phyloP scores from a whole-genome alignment of 2,888 invertebrate genomes.

The Cephalotes varians region DNA sequence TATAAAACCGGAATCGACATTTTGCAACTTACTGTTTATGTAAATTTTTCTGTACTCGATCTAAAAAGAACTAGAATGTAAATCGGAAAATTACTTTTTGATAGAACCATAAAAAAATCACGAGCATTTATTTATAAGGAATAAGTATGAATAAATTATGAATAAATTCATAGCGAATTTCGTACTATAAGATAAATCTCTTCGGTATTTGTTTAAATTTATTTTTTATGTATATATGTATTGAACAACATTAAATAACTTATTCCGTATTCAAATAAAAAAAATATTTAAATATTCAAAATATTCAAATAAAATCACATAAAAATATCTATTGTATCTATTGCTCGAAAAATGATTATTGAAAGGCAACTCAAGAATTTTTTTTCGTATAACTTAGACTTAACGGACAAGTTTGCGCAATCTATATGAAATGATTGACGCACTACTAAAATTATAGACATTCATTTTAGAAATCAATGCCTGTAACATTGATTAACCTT shows the following conservation, averaged over 20 bases:
- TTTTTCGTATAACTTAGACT: background rate
- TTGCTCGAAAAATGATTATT: background rate
- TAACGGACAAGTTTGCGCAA: background rate
- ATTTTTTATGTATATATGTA: too few relatives aligned
- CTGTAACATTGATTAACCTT: slow-evolving; percentile 36
- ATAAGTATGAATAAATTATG: background rate
- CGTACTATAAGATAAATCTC: background rate
- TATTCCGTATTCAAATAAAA: too few relatives aligned
- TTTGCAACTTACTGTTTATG: background rate
- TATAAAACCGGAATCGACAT: background rate
- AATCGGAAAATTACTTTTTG: background rate
- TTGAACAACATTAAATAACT: background rate
- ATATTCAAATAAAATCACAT: background rate
- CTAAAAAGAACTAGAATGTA: background rate
- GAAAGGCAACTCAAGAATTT: background rate
- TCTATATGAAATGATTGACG: slow-evolving; percentile 26
- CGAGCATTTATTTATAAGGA: background rate
- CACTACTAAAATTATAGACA: background rate
- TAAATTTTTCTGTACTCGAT: background rate
- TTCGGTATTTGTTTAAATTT: background rate
- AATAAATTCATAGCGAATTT: background rate
- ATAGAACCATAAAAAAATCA: background rate
- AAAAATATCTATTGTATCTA: background rate
- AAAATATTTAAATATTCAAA: too few relatives aligned
- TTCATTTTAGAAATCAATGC: slow-evolving; percentile 37